Percentiles rank a stretch among this genome's conserved stretches.
Evolutionary conservation across 2,888 invertebrate species (phyloP).

Genomic region (Coleophora deauratella): DNA sequence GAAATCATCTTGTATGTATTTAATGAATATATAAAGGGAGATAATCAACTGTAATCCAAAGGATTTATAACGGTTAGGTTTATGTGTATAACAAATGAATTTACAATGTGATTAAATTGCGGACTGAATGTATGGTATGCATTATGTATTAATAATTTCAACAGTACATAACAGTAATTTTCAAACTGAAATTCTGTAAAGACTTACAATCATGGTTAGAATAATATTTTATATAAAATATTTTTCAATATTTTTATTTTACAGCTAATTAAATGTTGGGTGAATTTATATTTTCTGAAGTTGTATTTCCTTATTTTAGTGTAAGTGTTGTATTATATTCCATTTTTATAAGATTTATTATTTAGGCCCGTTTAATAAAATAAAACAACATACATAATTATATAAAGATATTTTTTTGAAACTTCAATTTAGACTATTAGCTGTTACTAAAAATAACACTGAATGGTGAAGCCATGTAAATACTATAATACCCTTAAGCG

Average conservation of each 20-base stretch:
- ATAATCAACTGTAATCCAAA: slow-evolving; percentile 37
- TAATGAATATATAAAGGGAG: slow-evolving; percentile 7
- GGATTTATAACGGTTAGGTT: slow-evolving; percentile 31
- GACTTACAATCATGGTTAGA: slow-evolving; percentile 36
- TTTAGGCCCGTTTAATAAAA: slow-evolving; percentile 50
- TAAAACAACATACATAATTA: slow-evolving; percentile 58
- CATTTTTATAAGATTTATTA: slow-evolving; percentile 53
- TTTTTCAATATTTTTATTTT: slow-evolving; percentile 37
- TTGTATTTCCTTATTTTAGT: slow-evolving; percentile 49
- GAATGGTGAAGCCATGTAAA: too few relatives aligned
- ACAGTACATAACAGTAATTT: too few relatives aligned
- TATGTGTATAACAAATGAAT: slow-evolving; percentile 34
- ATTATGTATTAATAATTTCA: slow-evolving; percentile 10
- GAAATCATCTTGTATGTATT: slow-evolving; percentile 10
- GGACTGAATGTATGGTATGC: slow-evolving; percentile 51
- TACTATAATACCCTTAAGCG: too few relatives aligned
- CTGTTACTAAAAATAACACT: too few relatives aligned
- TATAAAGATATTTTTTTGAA: slow-evolving; percentile 26
- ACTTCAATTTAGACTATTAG: too few relatives aligned
- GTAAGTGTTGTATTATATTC: slow-evolving; percentile 63
- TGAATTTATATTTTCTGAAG: slow-evolving; percentile 57
- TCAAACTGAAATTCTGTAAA: slow-evolving; percentile 30
- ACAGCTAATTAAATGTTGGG: slow-evolving; percentile 42
- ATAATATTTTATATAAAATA: slow-evolving; percentile 41
- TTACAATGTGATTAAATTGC: slow-evolving; percentile 53